phyloP scores from a whole-genome alignment of 2,888 invertebrate genomes.

The Agrilus cyanescens region DNA sequence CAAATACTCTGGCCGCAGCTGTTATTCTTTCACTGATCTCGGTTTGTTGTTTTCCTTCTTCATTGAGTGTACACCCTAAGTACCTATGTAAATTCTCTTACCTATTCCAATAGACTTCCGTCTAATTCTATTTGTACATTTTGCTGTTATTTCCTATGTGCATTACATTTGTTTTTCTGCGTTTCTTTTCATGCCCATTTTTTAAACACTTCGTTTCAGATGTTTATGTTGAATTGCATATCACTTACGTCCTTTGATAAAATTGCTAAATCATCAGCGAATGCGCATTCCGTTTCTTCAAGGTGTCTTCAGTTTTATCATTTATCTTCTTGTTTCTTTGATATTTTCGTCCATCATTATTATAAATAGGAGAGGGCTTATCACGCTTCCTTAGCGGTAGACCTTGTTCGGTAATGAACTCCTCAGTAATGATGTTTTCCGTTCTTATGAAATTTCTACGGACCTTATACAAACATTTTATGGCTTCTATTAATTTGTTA shows the following conservation, averaged over 20 bases:
- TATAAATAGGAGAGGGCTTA: neutral
- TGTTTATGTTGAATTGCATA: neutral
- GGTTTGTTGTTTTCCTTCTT: neutral
- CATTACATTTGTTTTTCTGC: conserved; percentile 1
- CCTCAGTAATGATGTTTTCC: neutral
- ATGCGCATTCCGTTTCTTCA: neutral
- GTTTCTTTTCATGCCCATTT: neutral
- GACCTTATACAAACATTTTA: neutral
- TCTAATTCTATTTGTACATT: neutral
- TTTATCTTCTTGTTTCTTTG: neutral
- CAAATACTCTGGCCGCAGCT: neutral
- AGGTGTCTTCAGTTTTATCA: neutral
- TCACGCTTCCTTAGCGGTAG: neutral
- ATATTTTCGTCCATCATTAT: too few relatives aligned
- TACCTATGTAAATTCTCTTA: neutral
- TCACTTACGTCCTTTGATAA: neutral
- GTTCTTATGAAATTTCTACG: neutral
- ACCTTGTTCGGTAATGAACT: neutral
- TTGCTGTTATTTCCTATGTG: neutral
- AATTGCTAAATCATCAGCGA: neutral
- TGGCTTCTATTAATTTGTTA: neutral
- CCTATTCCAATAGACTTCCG: neutral
- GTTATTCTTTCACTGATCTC: conserved; percentile 1
- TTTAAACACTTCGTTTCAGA: neutral
- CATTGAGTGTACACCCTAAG: too few relatives aligned